A percentile compares a stretch with the other conserved stretches of the same genome.
phyloP scores from a whole-genome alignment of 2,888 invertebrate genomes.

The Lasioglossum calceatum region DNA sequence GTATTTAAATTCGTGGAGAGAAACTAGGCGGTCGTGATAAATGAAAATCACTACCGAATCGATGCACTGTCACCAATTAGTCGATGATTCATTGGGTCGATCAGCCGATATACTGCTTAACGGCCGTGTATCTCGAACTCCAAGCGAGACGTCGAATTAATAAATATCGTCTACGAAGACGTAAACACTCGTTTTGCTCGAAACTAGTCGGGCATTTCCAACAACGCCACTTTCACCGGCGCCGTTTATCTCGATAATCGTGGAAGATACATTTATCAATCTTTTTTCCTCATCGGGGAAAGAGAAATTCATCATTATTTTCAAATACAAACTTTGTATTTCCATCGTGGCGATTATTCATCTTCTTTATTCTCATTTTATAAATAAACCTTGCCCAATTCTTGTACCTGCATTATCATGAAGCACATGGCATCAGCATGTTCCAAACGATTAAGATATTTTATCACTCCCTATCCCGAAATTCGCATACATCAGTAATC shows the following conservation, averaged over 20 bases:
- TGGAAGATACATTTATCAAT: constrained; percentile 8
- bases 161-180: not conserved
- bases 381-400: not conserved
- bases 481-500: not conserved
- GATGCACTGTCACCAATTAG: constrained; percentile 4
- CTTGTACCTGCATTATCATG: not conserved
- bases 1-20: constrained; percentile 23
- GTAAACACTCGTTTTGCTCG: not conserved
- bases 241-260: not conserved
- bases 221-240: constrained; percentile 35
- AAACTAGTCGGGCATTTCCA: constrained; percentile 3
- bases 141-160: not conserved
- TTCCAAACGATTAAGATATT: not conserved
- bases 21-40: constrained; percentile 24
- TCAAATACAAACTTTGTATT: not conserved
- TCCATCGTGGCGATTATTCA: not conserved
- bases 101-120: not conserved
- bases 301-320: not conserved
- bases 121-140: not conserved
- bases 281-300: not conserved
- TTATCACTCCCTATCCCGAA: not conserved
- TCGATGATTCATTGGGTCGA: not conserved
- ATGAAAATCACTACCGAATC: constrained; percentile 12
- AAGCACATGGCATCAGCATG: not conserved
- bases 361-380: not conserved